Evolutionary conservation across 2,888 invertebrate species (phyloP).

Genomic region (Notocelia uddmanniana): DNA sequence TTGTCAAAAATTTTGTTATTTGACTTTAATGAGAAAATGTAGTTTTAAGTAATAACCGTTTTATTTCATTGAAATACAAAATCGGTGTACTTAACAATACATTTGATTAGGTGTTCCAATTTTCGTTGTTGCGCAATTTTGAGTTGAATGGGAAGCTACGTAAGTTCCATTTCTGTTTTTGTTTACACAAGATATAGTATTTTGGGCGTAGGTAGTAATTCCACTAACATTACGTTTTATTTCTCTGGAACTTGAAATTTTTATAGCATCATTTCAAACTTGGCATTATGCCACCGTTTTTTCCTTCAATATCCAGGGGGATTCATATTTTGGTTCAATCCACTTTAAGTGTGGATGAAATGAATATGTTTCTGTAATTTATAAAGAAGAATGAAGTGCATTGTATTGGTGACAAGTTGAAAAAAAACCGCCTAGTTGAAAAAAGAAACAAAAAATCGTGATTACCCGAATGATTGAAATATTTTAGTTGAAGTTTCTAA

Average conservation of each 20-base stretch:
- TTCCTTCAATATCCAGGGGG: slow-evolving; percentile 70
- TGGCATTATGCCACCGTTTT: slow-evolving; percentile 74
- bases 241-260: slow-evolving; percentile 74
- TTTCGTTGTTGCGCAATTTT: slow-evolving; percentile 6
- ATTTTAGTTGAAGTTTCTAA: neutral
- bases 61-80: neutral
- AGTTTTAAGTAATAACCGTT: neutral
- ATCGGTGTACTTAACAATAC: neutral
- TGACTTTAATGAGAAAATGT: neutral
- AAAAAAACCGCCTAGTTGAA: no score
- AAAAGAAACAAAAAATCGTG: no score
- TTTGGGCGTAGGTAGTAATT: slow-evolving; percentile 69
- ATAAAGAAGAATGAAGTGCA: neutral
- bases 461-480: neutral
- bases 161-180: slow-evolving; percentile 58
- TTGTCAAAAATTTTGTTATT: no score
- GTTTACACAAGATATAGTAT: slow-evolving; percentile 70
- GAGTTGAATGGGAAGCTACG: slow-evolving; percentile 49
- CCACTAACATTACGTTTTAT: slow-evolving; percentile 68
- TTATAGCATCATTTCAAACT: slow-evolving; percentile 76
- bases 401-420: neutral
- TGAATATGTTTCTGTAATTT: neutral
- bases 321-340: slow-evolving; percentile 54
- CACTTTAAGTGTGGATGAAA: neutral
- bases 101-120: neutral